phyloP scores from a whole-genome alignment of 2,113 vertebrate species.

The Ophthalmolycus amberensis region DNA sequence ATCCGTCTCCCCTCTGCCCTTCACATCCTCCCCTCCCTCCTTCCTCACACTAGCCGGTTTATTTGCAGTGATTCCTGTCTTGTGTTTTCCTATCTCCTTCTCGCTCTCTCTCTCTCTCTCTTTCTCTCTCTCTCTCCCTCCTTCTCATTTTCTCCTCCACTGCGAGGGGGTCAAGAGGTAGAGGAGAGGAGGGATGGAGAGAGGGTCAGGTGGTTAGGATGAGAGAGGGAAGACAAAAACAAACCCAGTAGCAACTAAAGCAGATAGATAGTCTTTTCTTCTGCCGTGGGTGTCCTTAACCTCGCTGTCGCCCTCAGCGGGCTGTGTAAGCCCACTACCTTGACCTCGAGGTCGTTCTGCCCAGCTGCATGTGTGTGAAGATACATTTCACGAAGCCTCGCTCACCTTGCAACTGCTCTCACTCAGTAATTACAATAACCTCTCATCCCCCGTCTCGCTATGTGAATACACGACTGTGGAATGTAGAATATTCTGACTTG shows the following conservation, averaged over 20 bases:
- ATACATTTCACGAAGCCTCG: slow-evolving; percentile 9
- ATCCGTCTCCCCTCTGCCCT: slow-evolving; percentile 30
- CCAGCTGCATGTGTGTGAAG: slow-evolving; percentile 13
- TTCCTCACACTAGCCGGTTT: slow-evolving; percentile 40
- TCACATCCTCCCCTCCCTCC: slow-evolving; percentile 8
- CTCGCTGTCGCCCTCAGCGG: slow-evolving; percentile 39
- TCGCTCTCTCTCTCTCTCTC: not conserved
- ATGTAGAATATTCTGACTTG: slow-evolving; percentile 2
- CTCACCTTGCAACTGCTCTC: slow-evolving; percentile 25
- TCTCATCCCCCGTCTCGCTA: not conserved
- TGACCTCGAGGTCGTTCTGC: slow-evolving; percentile 50
- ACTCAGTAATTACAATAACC: slow-evolving; percentile 30
- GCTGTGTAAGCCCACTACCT: slow-evolving; percentile 44
- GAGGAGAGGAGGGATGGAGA: slow-evolving; percentile 39
- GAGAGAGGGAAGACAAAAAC: slow-evolving; percentile 30
- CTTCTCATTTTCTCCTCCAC: slow-evolving; percentile 37
- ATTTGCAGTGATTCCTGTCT: slow-evolving; percentile 21
- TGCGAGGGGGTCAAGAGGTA: slow-evolving; percentile 54
- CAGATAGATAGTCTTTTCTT: slow-evolving; percentile 42
- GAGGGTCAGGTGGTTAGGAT: slow-evolving; percentile 54
- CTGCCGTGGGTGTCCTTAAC: slow-evolving; percentile 55
- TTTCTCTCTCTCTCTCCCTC: slow-evolving; percentile 7
- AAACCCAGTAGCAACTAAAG: slow-evolving; percentile 25
- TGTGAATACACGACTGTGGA: slow-evolving; percentile 1
- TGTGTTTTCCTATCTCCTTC: slow-evolving; percentile 20